Base-by-base conservation (phyloP, 1,140 invertebrate genomes). In the Ditylenchus dipsaci region DNA sequence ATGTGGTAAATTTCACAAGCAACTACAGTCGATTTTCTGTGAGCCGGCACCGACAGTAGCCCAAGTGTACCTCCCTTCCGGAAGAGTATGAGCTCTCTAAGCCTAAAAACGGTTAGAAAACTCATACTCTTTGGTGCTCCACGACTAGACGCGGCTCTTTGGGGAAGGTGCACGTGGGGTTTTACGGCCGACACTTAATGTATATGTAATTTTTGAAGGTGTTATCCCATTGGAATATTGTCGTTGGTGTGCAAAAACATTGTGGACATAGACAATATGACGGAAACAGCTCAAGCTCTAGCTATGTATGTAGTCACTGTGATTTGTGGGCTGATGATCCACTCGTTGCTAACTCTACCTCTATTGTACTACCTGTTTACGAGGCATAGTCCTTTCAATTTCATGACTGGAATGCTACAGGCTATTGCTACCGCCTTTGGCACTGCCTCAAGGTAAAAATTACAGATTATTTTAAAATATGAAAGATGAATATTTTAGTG, bases 361-460 rank as follows among this genome's bases (percentile, higher is more conserved):
- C 53, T 82, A 5, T 61, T 77, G 21, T 76, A 75, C 56, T 76
- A 76, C 56, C 65, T 74, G 38, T 77, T 76, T 56, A 76, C 75
- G 1, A 45, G 75, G 42, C 57, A 69, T 30, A 78, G 57, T 45
- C 75, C 71, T 87, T 94, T 27, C 93, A 90, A 84, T 89, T 90
- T 67, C 71, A 88, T 94, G 73, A 88, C 87, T n/a, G 90, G 91
- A 80, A 91, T 94, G 87, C 88, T 90, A 69, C 91, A 93, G 82
- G 91, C 92, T n/a, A 86, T 93, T 81, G 89, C 90, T 11, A 94
- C 92, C 0, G 92, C 92, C 33, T 95, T 94, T 83, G 91, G 91
- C 80, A 95, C 92, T 57, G 90, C 90, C 43, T 77, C 33, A 21
- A 74, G 72, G 72, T 73, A 0, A 23, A 33, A 13, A 0, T 19